Evolutionary conservation across 2,888 invertebrate species (phyloP).

Genomic region (Xanthostigma xanthostigma): DNA sequence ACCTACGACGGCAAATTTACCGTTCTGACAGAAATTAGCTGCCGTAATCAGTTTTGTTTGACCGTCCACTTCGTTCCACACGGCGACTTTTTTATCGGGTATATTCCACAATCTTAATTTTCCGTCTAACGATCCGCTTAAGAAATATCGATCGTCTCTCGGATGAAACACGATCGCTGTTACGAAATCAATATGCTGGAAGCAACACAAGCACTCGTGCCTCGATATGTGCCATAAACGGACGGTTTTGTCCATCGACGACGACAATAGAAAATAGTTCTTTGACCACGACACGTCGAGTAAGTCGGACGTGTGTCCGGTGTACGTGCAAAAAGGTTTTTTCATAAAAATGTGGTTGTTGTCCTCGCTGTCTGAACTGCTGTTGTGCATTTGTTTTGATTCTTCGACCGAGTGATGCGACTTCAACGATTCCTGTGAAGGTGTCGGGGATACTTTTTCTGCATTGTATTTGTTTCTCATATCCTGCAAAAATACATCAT

Average conservation of each 20-base stretch:
- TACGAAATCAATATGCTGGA: constrained; percentile 98
- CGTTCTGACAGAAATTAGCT: constrained; percentile 94
- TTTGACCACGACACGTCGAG: constrained; percentile 98
- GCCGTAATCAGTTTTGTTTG: constrained; percentile 89
- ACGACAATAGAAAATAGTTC: constrained; percentile 93
- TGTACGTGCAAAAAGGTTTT: constrained; percentile 81
- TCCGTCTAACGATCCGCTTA: constrained; percentile 95
- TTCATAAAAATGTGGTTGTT: constrained; percentile 63
- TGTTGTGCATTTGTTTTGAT: constrained; percentile 38
- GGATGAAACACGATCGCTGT: constrained; percentile 99
- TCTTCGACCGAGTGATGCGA: constrained; percentile 58
- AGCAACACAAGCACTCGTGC: constrained; percentile 94
- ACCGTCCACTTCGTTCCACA: constrained; percentile 96
- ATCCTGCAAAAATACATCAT: constrained; percentile 39
- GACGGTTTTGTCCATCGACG: constrained; percentile 98
- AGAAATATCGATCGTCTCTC: constrained; percentile 75
- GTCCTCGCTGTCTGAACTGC: constrained; percentile 41
- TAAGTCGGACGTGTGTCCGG: constrained; percentile 91
- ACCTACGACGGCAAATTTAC: constrained; percentile 95
- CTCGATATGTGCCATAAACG: constrained; percentile 94
- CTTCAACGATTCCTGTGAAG: constrained; percentile 81
- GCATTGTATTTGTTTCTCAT: constrained; percentile 91
- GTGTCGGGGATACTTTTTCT: constrained; percentile 83
- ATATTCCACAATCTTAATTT: constrained; percentile 99
- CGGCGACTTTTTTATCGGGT: constrained; percentile 95